Evolutionary conservation across 2,113 vertebrate genomes (phyloP), one percentile per base, ranked within the genome.

Genomic region (Lampris megalopsis): DNA sequence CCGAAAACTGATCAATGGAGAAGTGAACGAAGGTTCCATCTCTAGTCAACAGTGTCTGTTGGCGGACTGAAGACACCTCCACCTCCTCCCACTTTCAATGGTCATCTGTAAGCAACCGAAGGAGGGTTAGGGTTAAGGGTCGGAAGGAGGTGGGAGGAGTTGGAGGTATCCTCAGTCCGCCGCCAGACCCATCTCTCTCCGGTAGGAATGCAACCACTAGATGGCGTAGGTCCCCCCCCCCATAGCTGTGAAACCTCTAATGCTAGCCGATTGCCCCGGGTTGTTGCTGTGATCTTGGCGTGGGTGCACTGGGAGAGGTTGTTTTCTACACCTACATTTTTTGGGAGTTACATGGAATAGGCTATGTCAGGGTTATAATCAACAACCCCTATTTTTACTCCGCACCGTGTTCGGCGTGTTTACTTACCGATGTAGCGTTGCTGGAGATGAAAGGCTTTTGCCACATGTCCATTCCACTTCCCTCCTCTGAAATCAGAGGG

Each of bases 381-480:
- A 84, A 74, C 75, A 10, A 77, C 60, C 47, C 70, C 38, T 8
- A 47, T 73, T 47, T 85, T 47, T 43, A 77, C 62, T 82, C 75
- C 54, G 53, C 77, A 65, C 68, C 1, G 0, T 10, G 35, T 63
- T 24, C 24, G 56, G 1, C 13, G 69, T 56, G 69, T 84, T 85
- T 75, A 78, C 63, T 13, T 75, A 78, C 63, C 13, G 67, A 72
- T 8, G 37, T 24, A 9, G 50, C 24, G 24, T 11, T 63, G 47
- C 74, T 69, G 37, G 8, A 35, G 68, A 71, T 79, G 49, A 60
- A 75, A 54, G 59, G 50, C 41, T 59, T 48, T 62, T 45, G 79
- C 77, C 71, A 68, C 5, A 53, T 76, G 71, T 85, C 45, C 0
- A 50, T 38, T 56, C 54, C 49, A 67, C 74, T 63, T 52, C 41